Conservation (phyloP, 2,888 invertebrate species). For the Eulithis testata region DNA sequence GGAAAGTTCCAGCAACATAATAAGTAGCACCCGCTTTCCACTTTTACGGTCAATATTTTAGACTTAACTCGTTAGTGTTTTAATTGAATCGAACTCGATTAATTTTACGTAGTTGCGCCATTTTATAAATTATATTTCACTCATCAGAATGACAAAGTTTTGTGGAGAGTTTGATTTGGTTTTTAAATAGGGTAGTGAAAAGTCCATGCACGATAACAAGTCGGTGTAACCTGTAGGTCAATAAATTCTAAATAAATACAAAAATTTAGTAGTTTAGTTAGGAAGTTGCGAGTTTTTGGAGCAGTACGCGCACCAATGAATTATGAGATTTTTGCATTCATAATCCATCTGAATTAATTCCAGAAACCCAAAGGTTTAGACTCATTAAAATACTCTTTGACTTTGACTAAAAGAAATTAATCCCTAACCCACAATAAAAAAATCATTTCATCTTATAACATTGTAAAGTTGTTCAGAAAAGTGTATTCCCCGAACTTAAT, state of each 20-base stretch:
- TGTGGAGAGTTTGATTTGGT: too few relatives aligned
- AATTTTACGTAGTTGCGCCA: conserved; percentile 41
- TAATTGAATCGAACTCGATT: conserved; percentile 47
- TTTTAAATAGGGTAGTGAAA: too few relatives aligned
- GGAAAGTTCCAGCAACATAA: conserved; percentile 20
- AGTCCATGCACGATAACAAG: too few relatives aligned
- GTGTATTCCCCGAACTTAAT: conserved; percentile 4
- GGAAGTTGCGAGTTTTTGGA: too few relatives aligned
- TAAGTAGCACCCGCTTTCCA: conserved; percentile 25
- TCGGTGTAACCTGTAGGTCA: too few relatives aligned
- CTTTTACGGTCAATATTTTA: conserved; percentile 30
- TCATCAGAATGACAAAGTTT: conserved; percentile 1
- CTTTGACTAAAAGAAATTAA: background rate
- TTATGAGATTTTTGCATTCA: too few relatives aligned
- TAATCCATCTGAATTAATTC: too few relatives aligned
- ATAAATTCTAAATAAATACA: too few relatives aligned
- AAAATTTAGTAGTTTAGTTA: too few relatives aligned
- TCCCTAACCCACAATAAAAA: background rate
- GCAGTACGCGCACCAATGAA: too few relatives aligned
- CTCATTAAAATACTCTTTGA: background rate
- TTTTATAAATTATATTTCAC: conserved; percentile 2
- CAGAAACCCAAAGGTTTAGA: too few relatives aligned
- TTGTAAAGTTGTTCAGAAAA: conserved; percentile 4
- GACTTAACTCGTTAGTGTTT: conserved; percentile 41
- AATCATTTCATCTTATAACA: background rate